These are phyloP conservation scores for Apeira syringaria DNA, from an alignment of 2,888 invertebrate species.

Conservation along the genomic window DNA sequence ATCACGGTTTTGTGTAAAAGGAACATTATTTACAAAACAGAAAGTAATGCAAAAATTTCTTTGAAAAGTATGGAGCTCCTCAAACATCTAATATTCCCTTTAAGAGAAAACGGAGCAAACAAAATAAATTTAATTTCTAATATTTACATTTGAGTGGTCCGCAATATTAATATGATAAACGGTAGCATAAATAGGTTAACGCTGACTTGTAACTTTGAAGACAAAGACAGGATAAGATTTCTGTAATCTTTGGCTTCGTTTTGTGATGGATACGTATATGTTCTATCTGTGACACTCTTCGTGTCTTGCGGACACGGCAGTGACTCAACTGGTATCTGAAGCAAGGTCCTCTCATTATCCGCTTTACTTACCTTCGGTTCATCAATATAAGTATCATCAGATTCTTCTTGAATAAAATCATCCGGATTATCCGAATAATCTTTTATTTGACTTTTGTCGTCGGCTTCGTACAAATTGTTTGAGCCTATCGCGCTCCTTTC, in stretches of 20 bases:
- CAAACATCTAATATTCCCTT: conserved; percentile 37
- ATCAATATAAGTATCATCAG: conserved; percentile 65
- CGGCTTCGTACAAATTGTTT: conserved; percentile 62
- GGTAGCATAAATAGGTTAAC: conserved; percentile 40
- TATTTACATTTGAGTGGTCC: conserved; percentile 43
- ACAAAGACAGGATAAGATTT: conserved; percentile 65
- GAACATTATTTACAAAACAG: conserved; percentile 34
- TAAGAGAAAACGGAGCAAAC: conserved; percentile 20
- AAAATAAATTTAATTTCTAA: conserved; percentile 32
- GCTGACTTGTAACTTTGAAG: conserved; percentile 35
- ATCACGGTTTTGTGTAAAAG: conserved; percentile 6
- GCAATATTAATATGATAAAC: conserved; percentile 43
- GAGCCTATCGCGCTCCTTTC: conserved; percentile 65
- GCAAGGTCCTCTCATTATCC: conserved; percentile 73
- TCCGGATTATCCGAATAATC: conserved; percentile 64
- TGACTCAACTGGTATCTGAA: conserved; percentile 82
- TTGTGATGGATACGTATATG: conserved; percentile 82
- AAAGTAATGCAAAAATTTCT: conserved; percentile 13
- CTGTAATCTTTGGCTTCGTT: conserved; percentile 81
- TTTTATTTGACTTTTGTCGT: conserved; percentile 63
- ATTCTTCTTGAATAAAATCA: conserved; percentile 67
- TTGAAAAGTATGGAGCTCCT: conserved; percentile 29
- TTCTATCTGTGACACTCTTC: conserved; percentile 84
- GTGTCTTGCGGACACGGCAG: conserved; percentile 85
- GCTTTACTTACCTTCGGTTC: conserved; percentile 62